phyloP scores from a whole-genome alignment of 2,113 vertebrate genomes.

The Lepisosteus osseus region DNA sequence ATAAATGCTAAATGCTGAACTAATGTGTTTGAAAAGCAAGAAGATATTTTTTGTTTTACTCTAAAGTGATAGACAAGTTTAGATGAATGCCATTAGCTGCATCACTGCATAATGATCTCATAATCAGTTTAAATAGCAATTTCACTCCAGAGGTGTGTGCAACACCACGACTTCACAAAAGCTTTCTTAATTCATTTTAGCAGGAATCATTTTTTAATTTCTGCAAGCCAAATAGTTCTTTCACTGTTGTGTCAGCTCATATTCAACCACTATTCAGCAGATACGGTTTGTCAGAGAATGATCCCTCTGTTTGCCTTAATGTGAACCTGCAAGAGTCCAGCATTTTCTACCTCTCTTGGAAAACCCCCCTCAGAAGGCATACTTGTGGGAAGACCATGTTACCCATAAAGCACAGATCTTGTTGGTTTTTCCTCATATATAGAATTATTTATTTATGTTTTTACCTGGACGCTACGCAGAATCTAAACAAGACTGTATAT shows the following conservation, averaged over 20 bases:
- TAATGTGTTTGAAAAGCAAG: slow-evolving; percentile 12
- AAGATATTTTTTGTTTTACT: slow-evolving; percentile 19
- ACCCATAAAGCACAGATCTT: not conserved
- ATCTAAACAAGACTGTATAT: slow-evolving; percentile 37
- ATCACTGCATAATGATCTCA: slow-evolving; percentile 51
- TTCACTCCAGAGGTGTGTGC: slow-evolving; percentile 21
- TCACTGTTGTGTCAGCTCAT: slow-evolving; percentile 31
- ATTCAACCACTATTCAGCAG: slow-evolving; percentile 41
- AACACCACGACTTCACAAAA: slow-evolving; percentile 10
- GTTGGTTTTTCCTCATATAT: no score
- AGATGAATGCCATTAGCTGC: slow-evolving; percentile 51
- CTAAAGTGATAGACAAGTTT: slow-evolving; percentile 48
- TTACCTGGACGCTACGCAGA: slow-evolving; percentile 42
- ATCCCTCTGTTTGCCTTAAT: slow-evolving; percentile 31
- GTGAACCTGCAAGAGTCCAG: slow-evolving; percentile 28
- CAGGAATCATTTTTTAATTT: slow-evolving; percentile 53
- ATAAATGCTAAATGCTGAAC: slow-evolving; percentile 21
- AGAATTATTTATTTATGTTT: slow-evolving; percentile 1
- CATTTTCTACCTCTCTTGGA: slow-evolving; percentile 37
- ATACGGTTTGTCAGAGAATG: slow-evolving; percentile 27
- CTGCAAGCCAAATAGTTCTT: slow-evolving; percentile 23
- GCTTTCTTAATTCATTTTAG: slow-evolving; percentile 34
- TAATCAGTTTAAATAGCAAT: slow-evolving; percentile 58
- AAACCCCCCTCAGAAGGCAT: slow-evolving; percentile 42
- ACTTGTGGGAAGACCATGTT: slow-evolving; percentile 30